A percentile compares a stretch with the other conserved stretches of the same genome.
These are phyloP conservation scores for Pterostichus madidus DNA, from an alignment of 2,888 invertebrate species.

Conservation along the genomic window DNA sequence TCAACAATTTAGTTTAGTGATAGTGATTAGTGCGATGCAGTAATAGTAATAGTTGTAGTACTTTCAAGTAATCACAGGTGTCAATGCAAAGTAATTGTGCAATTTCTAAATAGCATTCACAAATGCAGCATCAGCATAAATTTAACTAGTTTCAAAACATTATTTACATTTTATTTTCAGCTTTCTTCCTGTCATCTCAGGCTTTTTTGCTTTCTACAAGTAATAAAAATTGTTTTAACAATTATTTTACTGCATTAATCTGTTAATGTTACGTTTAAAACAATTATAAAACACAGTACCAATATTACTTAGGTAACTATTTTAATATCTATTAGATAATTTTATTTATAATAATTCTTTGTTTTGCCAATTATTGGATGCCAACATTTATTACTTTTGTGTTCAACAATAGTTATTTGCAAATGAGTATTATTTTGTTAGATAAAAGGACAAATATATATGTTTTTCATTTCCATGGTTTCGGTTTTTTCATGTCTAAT, in stretches of 20 bases:
- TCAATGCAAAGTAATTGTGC: neutral
- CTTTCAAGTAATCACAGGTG: conserved; percentile 16
- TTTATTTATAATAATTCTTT: too few relatives aligned
- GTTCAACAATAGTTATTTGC: too few relatives aligned
- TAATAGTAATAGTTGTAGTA: neutral
- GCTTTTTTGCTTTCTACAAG: conserved; percentile 17
- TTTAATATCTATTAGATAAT: too few relatives aligned
- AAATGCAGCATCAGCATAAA: conserved; percentile 17
- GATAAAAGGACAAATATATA: too few relatives aligned
- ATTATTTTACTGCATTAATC: neutral
- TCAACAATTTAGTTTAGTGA: conserved; percentile 7
- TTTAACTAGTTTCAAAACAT: neutral
- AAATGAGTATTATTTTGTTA: too few relatives aligned
- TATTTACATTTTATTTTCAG: conserved; percentile 27
- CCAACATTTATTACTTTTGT: too few relatives aligned
- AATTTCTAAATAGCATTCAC: neutral
- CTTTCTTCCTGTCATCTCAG: conserved; percentile 23
- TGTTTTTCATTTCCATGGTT: too few relatives aligned
- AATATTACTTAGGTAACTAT: too few relatives aligned
- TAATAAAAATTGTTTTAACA: neutral
- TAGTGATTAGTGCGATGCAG: conserved; percentile 14
- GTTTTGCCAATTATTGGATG: too few relatives aligned
- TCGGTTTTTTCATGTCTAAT: too few relatives aligned
- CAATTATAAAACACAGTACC: too few relatives aligned
- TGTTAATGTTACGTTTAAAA: too few relatives aligned